Evolutionary conservation across 1,140 invertebrate genomes (phyloP).

Genomic region (Drosophila biarmipes): DNA sequence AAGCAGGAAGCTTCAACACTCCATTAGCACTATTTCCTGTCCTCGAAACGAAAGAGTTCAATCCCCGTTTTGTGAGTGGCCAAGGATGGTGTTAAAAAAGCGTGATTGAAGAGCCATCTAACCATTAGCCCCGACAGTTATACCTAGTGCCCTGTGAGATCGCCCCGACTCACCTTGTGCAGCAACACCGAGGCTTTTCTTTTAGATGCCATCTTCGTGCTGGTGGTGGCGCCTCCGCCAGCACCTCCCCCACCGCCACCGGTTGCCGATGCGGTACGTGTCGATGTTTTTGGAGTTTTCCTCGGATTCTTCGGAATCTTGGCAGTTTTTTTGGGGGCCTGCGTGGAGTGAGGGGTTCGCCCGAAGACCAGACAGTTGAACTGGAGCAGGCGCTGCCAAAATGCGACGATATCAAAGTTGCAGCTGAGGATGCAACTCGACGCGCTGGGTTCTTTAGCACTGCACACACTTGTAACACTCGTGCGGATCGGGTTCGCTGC

Average conservation of each 20-base stretch:
- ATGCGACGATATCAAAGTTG: constrained; percentile 72
- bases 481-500: constrained; percentile 45
- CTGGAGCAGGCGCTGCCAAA: constrained; percentile 72
- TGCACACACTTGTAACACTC: constrained; percentile 61
- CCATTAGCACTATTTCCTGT: not conserved
- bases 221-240: constrained; percentile 81
- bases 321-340: constrained; percentile 75
- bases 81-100: not conserved
- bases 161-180: constrained; percentile 79
- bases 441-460: constrained; percentile 48
- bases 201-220: constrained; percentile 84
- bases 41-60: constrained; percentile 42
- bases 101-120: not conserved
- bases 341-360: constrained; percentile 58
- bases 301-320: constrained; percentile 85
- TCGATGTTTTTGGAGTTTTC: constrained; percentile 84
- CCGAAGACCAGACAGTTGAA: constrained; percentile 68
- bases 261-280: constrained; percentile 84
- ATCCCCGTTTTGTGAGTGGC: not conserved
- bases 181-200: constrained; percentile 84
- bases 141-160: not conserved
- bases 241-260: constrained; percentile 83
- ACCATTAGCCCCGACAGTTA: not conserved
- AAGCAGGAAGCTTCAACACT: not conserved
- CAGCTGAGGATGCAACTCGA: constrained; percentile 54